phyloP scores from a whole-genome alignment of 2,797 vertebrate species.

The Selene dorsalis region DNA sequence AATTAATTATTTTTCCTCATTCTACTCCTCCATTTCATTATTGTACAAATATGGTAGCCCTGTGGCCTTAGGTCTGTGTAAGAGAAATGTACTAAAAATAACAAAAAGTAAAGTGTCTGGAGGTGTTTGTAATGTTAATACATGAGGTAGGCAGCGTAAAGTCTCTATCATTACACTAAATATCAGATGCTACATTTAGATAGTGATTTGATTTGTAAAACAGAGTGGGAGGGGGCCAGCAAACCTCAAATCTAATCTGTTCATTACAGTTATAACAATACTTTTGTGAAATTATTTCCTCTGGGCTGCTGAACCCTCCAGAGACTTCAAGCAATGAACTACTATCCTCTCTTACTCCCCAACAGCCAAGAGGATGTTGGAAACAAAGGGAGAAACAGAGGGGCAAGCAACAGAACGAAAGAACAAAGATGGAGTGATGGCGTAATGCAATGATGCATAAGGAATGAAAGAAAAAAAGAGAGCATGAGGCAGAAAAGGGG shows the following conservation, averaged over 20 bases:
- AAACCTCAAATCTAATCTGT: slow-evolving; percentile 37
- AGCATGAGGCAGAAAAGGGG: slow-evolving; percentile 19
- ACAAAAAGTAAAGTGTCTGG: background rate
- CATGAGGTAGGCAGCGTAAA: slow-evolving; percentile 10
- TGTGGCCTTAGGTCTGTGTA: background rate
- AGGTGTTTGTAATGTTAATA: slow-evolving; percentile 12
- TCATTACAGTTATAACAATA: slow-evolving; percentile 54
- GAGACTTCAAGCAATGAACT: slow-evolving; percentile 51
- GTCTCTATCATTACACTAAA: slow-evolving; percentile 29
- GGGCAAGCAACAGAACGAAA: slow-evolving; percentile 34
- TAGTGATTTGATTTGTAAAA: slow-evolving; percentile 47
- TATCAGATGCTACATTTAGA: slow-evolving; percentile 53
- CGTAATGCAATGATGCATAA: slow-evolving; percentile 41
- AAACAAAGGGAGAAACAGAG: slow-evolving; percentile 36
- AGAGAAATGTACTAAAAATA: background rate
- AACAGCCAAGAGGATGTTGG: slow-evolving; percentile 46
- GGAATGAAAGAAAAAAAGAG: slow-evolving; percentile 40
- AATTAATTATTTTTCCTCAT: background rate
- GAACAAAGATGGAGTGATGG: slow-evolving; percentile 37
- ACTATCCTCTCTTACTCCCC: slow-evolving; percentile 37
- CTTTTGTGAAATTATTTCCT: slow-evolving; percentile 57
- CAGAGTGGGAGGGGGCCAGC: slow-evolving; percentile 27
- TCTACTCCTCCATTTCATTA: background rate
- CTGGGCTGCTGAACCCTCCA: slow-evolving; percentile 47
- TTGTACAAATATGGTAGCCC: background rate